phyloP scores from a whole-genome alignment of 2,888 invertebrate species.

The Scrobipalpa costella region DNA sequence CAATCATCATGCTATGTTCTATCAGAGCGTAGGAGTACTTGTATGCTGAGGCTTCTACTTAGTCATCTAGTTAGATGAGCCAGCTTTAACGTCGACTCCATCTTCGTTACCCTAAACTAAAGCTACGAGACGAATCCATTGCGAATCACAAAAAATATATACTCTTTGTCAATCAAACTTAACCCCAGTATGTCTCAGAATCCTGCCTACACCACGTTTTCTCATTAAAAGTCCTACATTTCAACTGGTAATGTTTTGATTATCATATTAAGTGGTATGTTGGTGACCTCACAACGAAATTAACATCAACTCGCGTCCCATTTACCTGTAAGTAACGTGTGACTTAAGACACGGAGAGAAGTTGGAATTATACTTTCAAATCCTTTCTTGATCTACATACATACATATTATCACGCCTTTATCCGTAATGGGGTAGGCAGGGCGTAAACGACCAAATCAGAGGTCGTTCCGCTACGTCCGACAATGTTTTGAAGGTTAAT shows the following conservation, averaged over 20 bases:
- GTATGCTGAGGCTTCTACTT: too few relatives aligned
- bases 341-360: background rate
- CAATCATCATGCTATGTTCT: too few relatives aligned
- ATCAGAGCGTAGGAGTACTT: too few relatives aligned
- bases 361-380: conserved; percentile 11
- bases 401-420: too few relatives aligned
- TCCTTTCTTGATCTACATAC: background rate
- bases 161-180: background rate
- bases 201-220: conserved; percentile 39
- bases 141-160: background rate
- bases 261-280: conserved; percentile 62
- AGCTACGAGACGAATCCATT: too few relatives aligned
- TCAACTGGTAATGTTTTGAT: conserved; percentile 63
- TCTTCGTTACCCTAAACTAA: too few relatives aligned
- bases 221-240: conserved; percentile 58
- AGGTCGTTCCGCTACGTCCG: too few relatives aligned
- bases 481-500: too few relatives aligned
- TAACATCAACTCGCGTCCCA: conserved; percentile 49
- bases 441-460: too few relatives aligned
- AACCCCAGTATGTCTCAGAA: background rate
- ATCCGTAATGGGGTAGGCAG: too few relatives aligned
- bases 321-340: conserved; percentile 17
- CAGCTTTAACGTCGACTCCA: too few relatives aligned
- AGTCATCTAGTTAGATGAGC: too few relatives aligned
- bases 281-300: conserved; percentile 50